Conservation (phyloP, 2,888 invertebrate genomes). For the Chirona hameri region DNA sequence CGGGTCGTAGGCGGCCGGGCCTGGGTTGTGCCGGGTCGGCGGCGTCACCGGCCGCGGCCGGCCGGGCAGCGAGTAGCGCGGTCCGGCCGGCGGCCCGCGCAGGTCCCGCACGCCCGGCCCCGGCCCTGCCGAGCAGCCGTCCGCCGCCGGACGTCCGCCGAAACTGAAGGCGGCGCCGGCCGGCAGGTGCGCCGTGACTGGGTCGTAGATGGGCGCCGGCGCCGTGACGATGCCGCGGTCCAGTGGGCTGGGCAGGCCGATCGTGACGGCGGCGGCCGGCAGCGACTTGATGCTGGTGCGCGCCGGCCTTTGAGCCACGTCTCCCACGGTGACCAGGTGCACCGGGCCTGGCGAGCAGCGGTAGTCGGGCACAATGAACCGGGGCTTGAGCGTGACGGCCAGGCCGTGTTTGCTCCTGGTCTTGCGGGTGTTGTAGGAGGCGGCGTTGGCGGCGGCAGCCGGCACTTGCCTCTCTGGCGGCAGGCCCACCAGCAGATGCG, state of each 20-base stretch:
- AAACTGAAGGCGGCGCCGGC: not conserved
- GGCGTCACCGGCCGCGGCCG: not conserved
- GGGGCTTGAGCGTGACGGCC: not conserved
- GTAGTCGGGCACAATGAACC: not conserved
- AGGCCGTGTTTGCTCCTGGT: not conserved
- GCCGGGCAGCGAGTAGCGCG: not conserved
- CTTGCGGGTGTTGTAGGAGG: not conserved
- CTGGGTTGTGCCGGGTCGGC: not conserved
- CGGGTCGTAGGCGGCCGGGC: not conserved
- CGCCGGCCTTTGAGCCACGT: not conserved
- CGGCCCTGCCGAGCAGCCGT: not conserved
- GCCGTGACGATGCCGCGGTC: not conserved
- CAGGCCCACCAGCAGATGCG: not conserved
- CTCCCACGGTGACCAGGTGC: not conserved
- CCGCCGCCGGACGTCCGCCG: not conserved
- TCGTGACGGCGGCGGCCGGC: not conserved
- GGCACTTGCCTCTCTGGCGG: too few species aligned
- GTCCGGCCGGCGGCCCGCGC: not conserved
- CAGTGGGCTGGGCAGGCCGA: not conserved
- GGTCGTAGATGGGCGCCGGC: not conserved
- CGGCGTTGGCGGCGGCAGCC: not conserved
- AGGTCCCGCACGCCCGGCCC: not conserved
- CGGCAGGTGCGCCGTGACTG: conserved; percentile 1
- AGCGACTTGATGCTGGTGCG: not conserved
- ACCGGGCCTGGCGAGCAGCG: not conserved